A percentile compares a stretch with the other conserved stretches of the same genome.
Evolutionary conservation across 2,888 invertebrate genomes (phyloP).

Genomic region (Exephanes ischioxanthus): DNA sequence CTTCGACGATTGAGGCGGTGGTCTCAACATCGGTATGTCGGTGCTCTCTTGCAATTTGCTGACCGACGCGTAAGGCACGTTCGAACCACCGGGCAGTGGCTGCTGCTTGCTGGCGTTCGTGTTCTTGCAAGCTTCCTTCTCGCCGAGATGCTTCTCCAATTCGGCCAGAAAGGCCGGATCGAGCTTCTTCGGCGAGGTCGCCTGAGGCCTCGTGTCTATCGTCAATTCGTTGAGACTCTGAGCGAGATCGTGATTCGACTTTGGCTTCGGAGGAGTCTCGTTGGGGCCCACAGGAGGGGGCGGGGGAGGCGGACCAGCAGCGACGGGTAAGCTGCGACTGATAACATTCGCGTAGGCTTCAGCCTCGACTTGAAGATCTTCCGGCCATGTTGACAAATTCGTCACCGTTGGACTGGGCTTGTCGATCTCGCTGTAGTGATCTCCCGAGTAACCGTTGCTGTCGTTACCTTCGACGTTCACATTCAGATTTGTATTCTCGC

Average conservation of each 20-base stretch:
- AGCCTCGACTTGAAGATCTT: constrained; percentile 76
- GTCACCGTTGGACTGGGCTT: constrained; percentile 72
- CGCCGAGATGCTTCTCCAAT: constrained; percentile 88
- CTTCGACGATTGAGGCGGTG: constrained; percentile 84
- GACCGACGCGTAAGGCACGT: constrained; percentile 66
- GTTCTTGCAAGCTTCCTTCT: constrained; percentile 84
- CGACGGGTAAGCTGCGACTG: constrained; percentile 55
- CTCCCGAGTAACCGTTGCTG: constrained; percentile 71
- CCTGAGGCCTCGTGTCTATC: constrained; percentile 72
- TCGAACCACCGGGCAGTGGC: constrained; percentile 23
- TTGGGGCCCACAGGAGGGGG: constrained; percentile 76
- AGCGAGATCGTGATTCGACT: constrained; percentile 79
- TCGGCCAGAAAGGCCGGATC: constrained; percentile 88
- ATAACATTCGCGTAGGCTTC: constrained; percentile 79
- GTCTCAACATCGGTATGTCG: constrained; percentile 85
- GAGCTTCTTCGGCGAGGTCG: constrained; percentile 84
- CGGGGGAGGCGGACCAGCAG: constrained; percentile 53
- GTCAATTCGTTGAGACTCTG: constrained; percentile 77
- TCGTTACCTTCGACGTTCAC: constrained; percentile 71
- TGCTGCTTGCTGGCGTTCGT: constrained; percentile 82
- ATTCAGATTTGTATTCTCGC: constrained; percentile 78
- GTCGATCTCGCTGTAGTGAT: constrained; percentile 81
- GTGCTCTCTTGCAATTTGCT: constrained; percentile 74
- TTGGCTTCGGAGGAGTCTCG: constrained; percentile 78
- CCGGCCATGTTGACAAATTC: constrained; percentile 79